A percentile compares a stretch with the other conserved stretches of the same genome.
Conservation (phyloP, 2,797 vertebrate species). For the Notolepis coatsorum region DNA sequence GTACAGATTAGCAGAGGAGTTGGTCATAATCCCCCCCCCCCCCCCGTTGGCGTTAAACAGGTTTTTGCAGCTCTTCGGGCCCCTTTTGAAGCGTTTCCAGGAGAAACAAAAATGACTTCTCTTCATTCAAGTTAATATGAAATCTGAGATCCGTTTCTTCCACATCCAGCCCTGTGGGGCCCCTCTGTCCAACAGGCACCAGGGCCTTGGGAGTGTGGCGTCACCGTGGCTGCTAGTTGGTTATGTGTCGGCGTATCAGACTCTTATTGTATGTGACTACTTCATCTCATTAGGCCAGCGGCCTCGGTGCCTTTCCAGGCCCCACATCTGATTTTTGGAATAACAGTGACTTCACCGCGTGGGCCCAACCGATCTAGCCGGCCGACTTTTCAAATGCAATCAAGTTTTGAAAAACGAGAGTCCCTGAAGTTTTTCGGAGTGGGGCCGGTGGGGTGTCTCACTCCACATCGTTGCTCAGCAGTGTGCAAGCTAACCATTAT, state of each 20-base stretch:
- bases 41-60: not conserved
- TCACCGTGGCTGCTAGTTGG: constrained; percentile 17
- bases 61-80: not conserved
- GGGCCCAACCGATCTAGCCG: not conserved
- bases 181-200: not conserved
- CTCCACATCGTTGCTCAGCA: constrained; percentile 1
- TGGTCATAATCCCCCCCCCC: too few relatives aligned
- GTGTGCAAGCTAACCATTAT: not conserved
- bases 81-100: not conserved
- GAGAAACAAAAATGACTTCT: not conserved
- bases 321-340: constrained; percentile 40
- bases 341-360: constrained; percentile 39
- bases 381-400: constrained; percentile 31
- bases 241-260: constrained; percentile 17
- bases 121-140: not conserved
- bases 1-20: not conserved
- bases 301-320: constrained; percentile 11
- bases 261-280: constrained; percentile 45
- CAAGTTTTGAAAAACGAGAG: constrained; percentile 17
- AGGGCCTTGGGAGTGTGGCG: not conserved
- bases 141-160: not conserved
- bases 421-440: not conserved
- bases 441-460: not conserved
- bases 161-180: not conserved
- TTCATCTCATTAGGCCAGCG: constrained; percentile 35